Base-by-base conservation (phyloP, 2,113 vertebrate species). In the Peromyscus californicus region DNA sequence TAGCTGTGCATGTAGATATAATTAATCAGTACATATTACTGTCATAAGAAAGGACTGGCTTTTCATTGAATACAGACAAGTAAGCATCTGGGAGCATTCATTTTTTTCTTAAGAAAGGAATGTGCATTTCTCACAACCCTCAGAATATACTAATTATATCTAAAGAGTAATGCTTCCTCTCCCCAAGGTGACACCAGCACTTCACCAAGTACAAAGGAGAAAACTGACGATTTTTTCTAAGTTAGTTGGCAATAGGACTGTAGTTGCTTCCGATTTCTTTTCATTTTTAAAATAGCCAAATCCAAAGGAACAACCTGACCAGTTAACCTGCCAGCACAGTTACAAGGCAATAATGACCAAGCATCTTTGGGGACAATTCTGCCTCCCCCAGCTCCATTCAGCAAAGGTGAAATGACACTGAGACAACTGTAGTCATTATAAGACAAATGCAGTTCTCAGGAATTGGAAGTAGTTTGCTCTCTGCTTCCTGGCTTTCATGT, bases 221-320 rank as follows among this genome's bases (percentile, higher is more conserved):
- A 95, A 63, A 98, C 31, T 70, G 61, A 83, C 72, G 9, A 57
- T 89, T 29, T 95, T 94, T 92, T 90, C 84, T 75, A 93, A 97
- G 54, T 65, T 21, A 91, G 29, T 70, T 93, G 82, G n/a, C 69
- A 93, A 88, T 85, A 79, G 16, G 26, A 13, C 78, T 89, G 48
- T 69, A 80, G 88, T 94, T 88, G 90, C 5, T n/a, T 96, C 93
- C 21, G 74, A 48, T 96, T 91, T 95, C 91, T 94, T 89, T 87
- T 36, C 69, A 90, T 75, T 97, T 98, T 90, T 76, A 85, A 98
- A 97, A 93, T 91, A 95, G 75, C 39, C 74, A 42, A 86, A 90
- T 93, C 84, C 29, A 63, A 94, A 95, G 91, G 93, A 92, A 85
- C 51, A 89, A 45, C 76, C 93, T 97, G 95, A 97, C 90, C 96